Conservation (phyloP, 2,888 invertebrate genomes). For the Pseudococcus longispinus region DNA sequence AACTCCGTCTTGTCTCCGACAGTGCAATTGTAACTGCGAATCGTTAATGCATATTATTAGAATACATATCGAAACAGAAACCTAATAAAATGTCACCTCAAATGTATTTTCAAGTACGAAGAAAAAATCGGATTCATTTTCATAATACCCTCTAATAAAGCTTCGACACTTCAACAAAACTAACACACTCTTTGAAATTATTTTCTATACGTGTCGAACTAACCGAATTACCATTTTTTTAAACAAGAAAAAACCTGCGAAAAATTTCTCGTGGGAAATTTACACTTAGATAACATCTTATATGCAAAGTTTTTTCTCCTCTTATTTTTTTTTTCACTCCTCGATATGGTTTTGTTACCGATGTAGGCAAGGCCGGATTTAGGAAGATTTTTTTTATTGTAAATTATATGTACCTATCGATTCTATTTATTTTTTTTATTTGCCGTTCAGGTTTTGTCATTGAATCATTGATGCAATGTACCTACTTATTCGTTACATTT, state of each 20-base stretch:
- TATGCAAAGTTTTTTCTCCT: neutral
- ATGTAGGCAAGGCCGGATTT: too few species aligned
- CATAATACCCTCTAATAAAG: neutral
- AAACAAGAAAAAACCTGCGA: neutral
- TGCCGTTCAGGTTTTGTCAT: too few species aligned
- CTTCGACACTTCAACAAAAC: neutral
- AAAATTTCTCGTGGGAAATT: constrained; percentile 46
- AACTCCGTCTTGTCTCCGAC: constrained; percentile 85
- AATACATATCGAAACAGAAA: too few species aligned
- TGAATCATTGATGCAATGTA: too few species aligned
- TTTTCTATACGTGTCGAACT: constrained; percentile 4
- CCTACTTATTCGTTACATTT: too few species aligned
- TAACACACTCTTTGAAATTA: neutral
- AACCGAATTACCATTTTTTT: neutral
- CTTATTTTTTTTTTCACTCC: neutral
- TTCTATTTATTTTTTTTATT: too few species aligned
- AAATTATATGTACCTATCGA: too few species aligned
- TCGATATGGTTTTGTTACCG: neutral
- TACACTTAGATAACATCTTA: neutral
- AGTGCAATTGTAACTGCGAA: constrained; percentile 81
- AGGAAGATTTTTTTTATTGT: too few species aligned
- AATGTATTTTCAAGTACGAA: neutral
- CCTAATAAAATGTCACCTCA: neutral
- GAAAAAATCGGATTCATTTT: neutral
- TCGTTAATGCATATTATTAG: neutral